Conservation (phyloP, 2,113 vertebrate species). For the Apeltes quadracus region DNA sequence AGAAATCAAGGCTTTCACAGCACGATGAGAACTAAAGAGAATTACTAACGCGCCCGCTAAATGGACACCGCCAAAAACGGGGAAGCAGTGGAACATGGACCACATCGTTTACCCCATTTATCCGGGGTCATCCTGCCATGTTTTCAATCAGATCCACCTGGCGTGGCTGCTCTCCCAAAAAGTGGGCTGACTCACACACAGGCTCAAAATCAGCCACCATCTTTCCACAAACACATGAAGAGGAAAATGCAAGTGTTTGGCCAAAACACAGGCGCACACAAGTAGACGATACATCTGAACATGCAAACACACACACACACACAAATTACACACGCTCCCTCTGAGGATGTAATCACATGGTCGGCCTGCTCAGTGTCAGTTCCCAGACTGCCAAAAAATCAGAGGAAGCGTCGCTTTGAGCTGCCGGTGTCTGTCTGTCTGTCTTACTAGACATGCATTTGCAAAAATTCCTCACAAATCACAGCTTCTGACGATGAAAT, state of each 20-base stretch:
- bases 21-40: constrained; percentile 9
- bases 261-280: constrained; percentile 8
- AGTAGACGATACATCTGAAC: constrained; percentile 12
- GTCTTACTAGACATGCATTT: constrained; percentile 54
- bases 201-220: constrained; percentile 5
- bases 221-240: constrained; percentile 8
- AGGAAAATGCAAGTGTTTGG: neutral
- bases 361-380: constrained; percentile 75
- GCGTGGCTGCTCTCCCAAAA: constrained; percentile 42
- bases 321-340: neutral
- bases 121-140: neutral
- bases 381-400: constrained; percentile 43
- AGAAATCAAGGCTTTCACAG: constrained; percentile 7
- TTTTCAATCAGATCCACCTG: constrained; percentile 57
- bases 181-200: constrained; percentile 20
- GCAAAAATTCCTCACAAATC: constrained; percentile 78
- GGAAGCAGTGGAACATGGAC: constrained; percentile 6
- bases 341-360: constrained; percentile 70
- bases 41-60: constrained; percentile 12
- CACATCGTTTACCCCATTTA: neutral
- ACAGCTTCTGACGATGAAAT: constrained; percentile 8
- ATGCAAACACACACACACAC: constrained; percentile 10
- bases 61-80: constrained; percentile 9
- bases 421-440: constrained; percentile 39
- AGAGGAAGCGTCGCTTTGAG: constrained; percentile 78